phyloP scores from a whole-genome alignment of 2,797 vertebrate genomes.

The Miichthys miiuy region DNA sequence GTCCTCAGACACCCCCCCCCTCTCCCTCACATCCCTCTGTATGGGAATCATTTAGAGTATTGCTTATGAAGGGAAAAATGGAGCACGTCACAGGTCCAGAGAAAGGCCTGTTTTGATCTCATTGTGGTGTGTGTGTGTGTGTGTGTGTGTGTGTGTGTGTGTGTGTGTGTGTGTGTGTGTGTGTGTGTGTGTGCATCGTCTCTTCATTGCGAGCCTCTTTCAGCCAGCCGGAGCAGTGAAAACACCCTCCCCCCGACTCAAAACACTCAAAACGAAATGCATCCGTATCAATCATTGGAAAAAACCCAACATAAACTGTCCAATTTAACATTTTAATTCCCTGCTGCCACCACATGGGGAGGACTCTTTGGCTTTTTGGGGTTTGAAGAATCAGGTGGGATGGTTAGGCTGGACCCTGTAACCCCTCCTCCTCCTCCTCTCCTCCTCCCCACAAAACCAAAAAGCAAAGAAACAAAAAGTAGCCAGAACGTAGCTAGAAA shows the following conservation, averaged over 20 bases:
- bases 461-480: conserved; percentile 18
- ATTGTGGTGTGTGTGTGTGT: conserved; percentile 66
- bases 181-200: conserved; percentile 14
- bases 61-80: conserved; percentile 70
- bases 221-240: conserved; percentile 52
- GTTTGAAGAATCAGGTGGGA: conserved; percentile 61
- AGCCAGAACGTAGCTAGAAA: conserved; percentile 53
- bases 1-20: conserved; percentile 14
- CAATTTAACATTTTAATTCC: conserved; percentile 45
- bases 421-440: neutral
- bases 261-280: conserved; percentile 62
- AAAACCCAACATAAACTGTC: conserved; percentile 33
- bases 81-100: conserved; percentile 74
- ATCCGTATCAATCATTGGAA: conserved; percentile 42
- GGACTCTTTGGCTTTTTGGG: conserved; percentile 48
- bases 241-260: conserved; percentile 45
- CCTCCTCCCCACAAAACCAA: neutral
- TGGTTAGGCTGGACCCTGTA: conserved; percentile 1
- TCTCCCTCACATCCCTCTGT: conserved; percentile 1
- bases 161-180: conserved; percentile 1
- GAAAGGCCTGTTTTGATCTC: conserved; percentile 85
- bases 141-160: conserved; percentile 27
- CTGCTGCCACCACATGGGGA: conserved; percentile 28
- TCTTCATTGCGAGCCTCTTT: conserved; percentile 53
- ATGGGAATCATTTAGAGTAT: conserved; percentile 46